Percentiles rank a stretch among this genome's conserved stretches.
Evolutionary conservation across 2,113 vertebrate species (phyloP).

Genomic region (Poeciliopsis retropinna): DNA sequence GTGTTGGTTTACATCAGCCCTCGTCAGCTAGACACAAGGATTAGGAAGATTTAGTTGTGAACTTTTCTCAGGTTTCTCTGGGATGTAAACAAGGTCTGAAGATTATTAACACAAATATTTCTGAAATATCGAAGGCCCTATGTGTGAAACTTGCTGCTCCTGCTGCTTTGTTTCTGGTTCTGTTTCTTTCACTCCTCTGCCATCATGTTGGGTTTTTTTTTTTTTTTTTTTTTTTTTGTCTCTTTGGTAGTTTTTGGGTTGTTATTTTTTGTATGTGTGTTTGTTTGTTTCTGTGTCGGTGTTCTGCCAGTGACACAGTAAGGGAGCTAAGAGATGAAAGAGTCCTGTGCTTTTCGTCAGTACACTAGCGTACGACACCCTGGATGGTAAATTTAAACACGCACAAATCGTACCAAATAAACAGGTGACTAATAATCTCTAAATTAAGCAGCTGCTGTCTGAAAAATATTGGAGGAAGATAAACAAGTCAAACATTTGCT

Average conservation of each 20-base stretch:
- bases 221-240: background rate
- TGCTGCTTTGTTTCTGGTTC: constrained; percentile 68
- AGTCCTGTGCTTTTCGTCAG: constrained; percentile 24
- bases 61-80: constrained; percentile 27
- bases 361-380: constrained; percentile 28
- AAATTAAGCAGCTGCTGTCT: background rate
- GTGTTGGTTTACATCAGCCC: constrained; percentile 61
- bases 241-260: constrained; percentile 37
- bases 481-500: background rate
- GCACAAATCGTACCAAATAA: constrained; percentile 32
- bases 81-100: constrained; percentile 29
- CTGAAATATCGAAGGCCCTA: constrained; percentile 37
- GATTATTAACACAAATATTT: constrained; percentile 23
- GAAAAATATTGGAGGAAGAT: background rate
- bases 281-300: constrained; percentile 44
- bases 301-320: constrained; percentile 42
- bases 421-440: constrained; percentile 14
- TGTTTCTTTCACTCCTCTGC: constrained; percentile 53
- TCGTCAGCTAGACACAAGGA: constrained; percentile 30
- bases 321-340: constrained; percentile 47
- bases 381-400: constrained; percentile 26
- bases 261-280: background rate
- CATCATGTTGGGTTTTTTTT: constrained; percentile 36
- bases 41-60: constrained; percentile 14
- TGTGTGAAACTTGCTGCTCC: constrained; percentile 54